Conservation (phyloP, 2,113 vertebrate genomes). For the Gallinago media region DNA sequence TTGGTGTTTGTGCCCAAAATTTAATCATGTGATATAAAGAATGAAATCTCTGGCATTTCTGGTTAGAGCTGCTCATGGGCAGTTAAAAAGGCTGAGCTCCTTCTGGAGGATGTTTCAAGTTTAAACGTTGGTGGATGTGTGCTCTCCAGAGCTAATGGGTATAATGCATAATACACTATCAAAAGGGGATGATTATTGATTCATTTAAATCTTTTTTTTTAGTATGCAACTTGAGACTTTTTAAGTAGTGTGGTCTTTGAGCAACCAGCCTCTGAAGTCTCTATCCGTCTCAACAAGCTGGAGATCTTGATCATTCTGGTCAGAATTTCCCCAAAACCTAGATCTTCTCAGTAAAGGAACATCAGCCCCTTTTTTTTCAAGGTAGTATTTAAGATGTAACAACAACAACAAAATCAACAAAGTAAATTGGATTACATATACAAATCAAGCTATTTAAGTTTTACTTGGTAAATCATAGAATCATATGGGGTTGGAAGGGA, state of each 20-base stretch:
- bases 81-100: not conserved
- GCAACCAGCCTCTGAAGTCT: not conserved
- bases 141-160: not conserved
- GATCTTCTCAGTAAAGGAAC: not conserved
- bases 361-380: not conserved
- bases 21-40: not conserved
- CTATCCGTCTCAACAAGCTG: not conserved
- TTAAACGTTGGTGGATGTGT: accelerated
- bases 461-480: not conserved
- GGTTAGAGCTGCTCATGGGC: not conserved
- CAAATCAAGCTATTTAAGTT: not conserved
- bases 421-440: not conserved
- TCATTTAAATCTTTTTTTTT: not conserved
- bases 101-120: not conserved
- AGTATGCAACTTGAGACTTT: not conserved
- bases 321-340: not conserved
- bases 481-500: too few relatives aligned
- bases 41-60: not conserved
- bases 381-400: not conserved
- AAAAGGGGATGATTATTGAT: not conserved
- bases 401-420: too few relatives aligned
- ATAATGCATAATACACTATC: not conserved
- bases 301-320: not conserved
- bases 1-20: not conserved
- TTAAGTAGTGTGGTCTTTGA: not conserved